Percentiles rank a stretch among this genome's conserved stretches.
Evolutionary conservation across 2,888 invertebrate species (phyloP).

Genomic region (Elmis aenea): DNA sequence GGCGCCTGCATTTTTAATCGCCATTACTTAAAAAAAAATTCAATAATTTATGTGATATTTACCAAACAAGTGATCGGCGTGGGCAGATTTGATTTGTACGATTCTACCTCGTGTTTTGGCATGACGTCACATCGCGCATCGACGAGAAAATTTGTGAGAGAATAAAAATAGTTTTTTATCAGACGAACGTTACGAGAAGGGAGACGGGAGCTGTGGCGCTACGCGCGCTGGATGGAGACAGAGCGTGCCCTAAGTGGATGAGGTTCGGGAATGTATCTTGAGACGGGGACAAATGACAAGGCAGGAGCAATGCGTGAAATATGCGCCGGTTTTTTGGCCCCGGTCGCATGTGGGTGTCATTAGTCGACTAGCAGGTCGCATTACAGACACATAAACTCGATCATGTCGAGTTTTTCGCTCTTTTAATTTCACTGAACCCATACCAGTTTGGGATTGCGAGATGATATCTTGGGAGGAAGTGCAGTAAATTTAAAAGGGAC

Average conservation of each 20-base stretch:
- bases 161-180: conserved; percentile 10
- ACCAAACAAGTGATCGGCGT: conserved; percentile 13
- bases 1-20: conserved; percentile 5
- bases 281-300: conserved; percentile 36
- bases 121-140: conserved; percentile 20
- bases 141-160: conserved; percentile 14
- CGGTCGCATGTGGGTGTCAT: conserved; percentile 36
- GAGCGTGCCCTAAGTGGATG: too few relatives aligned
- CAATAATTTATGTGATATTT: conserved; percentile 19
- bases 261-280: conserved; percentile 27
- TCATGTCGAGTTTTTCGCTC: conserved; percentile 22
- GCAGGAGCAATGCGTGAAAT: conserved; percentile 38
- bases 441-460: too few relatives aligned
- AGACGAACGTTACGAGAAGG: conserved; percentile 10
- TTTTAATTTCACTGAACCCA: too few relatives aligned
- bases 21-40: too few relatives aligned
- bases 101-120: conserved; percentile 14
- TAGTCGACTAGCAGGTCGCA: conserved; percentile 35
- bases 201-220: too few relatives aligned
- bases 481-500: too few relatives aligned
- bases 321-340: conserved; percentile 31
- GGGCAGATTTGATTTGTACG: conserved; percentile 22
- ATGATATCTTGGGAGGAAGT: too few relatives aligned
- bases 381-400: conserved; percentile 31
- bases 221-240: too few relatives aligned